These are phyloP conservation scores for Sciurus vulgaris DNA, from an alignment of 2,797 vertebrate genomes.

Conservation along the genomic window DNA sequence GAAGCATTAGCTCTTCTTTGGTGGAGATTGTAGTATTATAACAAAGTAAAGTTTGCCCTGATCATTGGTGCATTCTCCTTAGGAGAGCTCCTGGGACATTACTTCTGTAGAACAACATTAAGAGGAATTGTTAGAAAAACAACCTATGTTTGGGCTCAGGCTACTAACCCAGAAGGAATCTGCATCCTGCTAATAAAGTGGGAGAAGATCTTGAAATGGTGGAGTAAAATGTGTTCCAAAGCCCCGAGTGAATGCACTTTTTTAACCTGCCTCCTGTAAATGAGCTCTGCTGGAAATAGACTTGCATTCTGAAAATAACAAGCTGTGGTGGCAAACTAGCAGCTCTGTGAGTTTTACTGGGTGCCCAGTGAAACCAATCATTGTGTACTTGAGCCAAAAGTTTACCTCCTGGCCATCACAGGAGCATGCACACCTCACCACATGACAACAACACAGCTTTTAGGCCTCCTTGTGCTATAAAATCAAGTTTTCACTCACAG, in stretches of 20 bases:
- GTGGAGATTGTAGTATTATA: too few species aligned
- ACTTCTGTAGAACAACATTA: too few species aligned
- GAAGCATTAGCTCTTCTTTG: too few species aligned
- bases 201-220: neutral
- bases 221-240: conserved; percentile 15
- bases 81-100: too few species aligned
- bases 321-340: neutral
- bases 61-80: neutral
- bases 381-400: neutral
- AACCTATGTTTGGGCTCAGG: neutral
- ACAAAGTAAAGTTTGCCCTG: neutral
- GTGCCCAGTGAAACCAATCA: neutral
- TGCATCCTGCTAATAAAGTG: neutral
- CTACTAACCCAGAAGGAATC: too few species aligned
- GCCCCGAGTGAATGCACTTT: neutral
- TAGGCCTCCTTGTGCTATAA: neutral
- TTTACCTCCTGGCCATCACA: too few species aligned
- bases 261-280: neutral
- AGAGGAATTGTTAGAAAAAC: neutral
- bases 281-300: conserved; percentile 52
- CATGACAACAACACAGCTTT: neutral
- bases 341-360: neutral
- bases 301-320: conserved; percentile 32
- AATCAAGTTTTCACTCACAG: neutral
- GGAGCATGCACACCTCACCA: accelerated